These are phyloP conservation scores for Lasioglossum zephyrum DNA, from an alignment of 2,888 invertebrate species.

Conservation along the genomic window DNA sequence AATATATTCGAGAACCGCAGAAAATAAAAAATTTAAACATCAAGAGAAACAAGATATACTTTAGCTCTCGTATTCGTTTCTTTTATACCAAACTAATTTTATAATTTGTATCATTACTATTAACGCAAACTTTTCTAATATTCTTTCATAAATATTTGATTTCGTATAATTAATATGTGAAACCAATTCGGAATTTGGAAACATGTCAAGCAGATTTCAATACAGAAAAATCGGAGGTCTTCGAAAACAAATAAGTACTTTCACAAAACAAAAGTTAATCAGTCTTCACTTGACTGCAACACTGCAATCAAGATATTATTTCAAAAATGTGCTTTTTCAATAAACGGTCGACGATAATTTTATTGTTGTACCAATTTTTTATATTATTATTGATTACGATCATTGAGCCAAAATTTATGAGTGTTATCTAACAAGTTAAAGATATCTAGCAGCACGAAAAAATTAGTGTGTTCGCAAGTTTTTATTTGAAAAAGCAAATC, in stretches of 20 bases:
- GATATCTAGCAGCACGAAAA: too few species aligned
- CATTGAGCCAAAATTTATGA: background rate
- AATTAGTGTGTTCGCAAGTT: too few species aligned
- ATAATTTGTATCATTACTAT: background rate
- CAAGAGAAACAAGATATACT: slow-evolving; percentile 1
- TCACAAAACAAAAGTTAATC: background rate
- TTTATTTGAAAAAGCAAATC: background rate
- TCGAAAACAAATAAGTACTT: background rate
- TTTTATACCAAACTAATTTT: background rate
- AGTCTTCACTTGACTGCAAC: background rate
- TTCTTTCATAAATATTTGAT: background rate
- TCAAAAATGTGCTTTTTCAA: background rate
- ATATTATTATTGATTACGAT: background rate
- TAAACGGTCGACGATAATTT: background rate
- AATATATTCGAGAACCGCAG: background rate
- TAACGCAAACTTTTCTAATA: background rate
- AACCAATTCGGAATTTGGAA: background rate
- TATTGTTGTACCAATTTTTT: background rate
- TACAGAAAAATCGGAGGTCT: background rate
- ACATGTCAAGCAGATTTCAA: slow-evolving; percentile 7
- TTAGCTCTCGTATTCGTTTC: background rate
- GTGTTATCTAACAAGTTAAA: background rate
- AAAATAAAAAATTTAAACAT: slow-evolving; percentile 23
- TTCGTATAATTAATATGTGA: too few species aligned
- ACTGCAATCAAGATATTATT: background rate